Percentiles rank a stretch among this genome's conserved stretches.
These are phyloP conservation scores for Carassius auratus DNA, from an alignment of 2,113 vertebrate genomes.

Conservation along the genomic window DNA sequence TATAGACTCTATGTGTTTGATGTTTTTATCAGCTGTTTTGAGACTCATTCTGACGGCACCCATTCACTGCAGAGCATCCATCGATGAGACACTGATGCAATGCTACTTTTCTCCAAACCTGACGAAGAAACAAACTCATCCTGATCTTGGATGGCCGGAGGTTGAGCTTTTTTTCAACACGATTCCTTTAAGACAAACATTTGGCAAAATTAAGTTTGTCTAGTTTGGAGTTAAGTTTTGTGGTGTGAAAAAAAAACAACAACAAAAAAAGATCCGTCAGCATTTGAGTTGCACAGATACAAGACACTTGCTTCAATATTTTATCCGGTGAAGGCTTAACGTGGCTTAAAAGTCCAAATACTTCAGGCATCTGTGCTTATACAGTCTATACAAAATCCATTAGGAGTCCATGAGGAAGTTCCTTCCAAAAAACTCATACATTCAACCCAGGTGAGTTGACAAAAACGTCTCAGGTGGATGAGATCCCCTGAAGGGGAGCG, in stretches of 20 bases:
- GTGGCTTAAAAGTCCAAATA: background rate
- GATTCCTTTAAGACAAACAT: background rate
- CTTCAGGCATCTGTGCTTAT: too few species aligned
- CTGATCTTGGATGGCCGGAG: too few species aligned
- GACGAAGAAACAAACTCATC: too few species aligned
- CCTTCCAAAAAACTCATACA: background rate
- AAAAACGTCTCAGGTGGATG: background rate
- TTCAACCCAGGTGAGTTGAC: background rate
- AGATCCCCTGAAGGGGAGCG: background rate
- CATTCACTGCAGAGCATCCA: too few species aligned
- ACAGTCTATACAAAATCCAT: background rate
- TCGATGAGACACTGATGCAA: too few species aligned
- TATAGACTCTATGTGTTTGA: too few species aligned
- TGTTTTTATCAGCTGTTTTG: too few species aligned
- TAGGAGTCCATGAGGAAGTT: too few species aligned
- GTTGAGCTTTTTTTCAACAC: too few species aligned
- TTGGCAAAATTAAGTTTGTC: background rate
- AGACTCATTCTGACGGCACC: too few species aligned
- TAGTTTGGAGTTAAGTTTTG: background rate
- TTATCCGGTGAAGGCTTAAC: background rate
- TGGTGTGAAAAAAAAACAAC: background rate
- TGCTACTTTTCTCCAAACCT: too few species aligned
- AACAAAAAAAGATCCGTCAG: background rate
- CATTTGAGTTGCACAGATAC: background rate
- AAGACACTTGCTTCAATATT: background rate